These are phyloP conservation scores for Enoplosus armatus DNA, from an alignment of 2,797 vertebrate genomes.

Conservation along the genomic window DNA sequence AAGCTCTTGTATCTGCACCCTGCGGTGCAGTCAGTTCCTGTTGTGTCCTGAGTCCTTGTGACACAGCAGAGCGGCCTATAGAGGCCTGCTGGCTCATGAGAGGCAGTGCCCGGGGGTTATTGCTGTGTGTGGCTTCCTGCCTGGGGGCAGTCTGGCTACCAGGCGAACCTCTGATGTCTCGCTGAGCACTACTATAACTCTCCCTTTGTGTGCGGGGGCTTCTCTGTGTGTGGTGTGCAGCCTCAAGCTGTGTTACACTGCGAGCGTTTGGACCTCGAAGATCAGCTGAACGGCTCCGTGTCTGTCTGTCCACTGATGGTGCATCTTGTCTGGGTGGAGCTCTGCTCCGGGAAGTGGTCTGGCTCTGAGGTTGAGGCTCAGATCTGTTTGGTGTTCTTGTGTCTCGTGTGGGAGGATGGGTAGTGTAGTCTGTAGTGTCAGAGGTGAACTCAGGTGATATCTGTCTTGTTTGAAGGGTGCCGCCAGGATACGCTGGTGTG, in stretches of 20 bases:
- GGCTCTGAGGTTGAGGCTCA: slow-evolving; percentile 28
- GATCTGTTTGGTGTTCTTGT: slow-evolving; percentile 35
- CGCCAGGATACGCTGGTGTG: slow-evolving; percentile 82
- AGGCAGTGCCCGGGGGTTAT: slow-evolving; percentile 66
- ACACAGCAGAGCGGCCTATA: slow-evolving; percentile 37
- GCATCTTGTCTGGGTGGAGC: slow-evolving; percentile 40
- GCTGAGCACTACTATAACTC: slow-evolving; percentile 55
- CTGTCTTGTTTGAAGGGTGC: slow-evolving; percentile 19
- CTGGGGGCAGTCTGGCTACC: slow-evolving; percentile 60
- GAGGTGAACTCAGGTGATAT: slow-evolving; percentile 37
- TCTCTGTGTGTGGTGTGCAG: slow-evolving; percentile 45
- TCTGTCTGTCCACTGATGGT: slow-evolving; percentile 20
- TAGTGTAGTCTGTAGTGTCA: slow-evolving; percentile 63
- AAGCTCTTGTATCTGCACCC: slow-evolving; percentile 64
- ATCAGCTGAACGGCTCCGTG: slow-evolving; percentile 50
- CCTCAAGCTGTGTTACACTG: slow-evolving; percentile 48
- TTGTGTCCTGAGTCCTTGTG: slow-evolving; percentile 54
- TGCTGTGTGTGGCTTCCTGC: slow-evolving; percentile 66
- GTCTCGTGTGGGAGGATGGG: slow-evolving; percentile 35
- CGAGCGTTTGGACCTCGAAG: slow-evolving; percentile 18
- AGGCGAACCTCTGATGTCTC: slow-evolving; percentile 54
- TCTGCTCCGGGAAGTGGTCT: slow-evolving; percentile 20
- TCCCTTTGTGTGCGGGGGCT: slow-evolving; percentile 58
- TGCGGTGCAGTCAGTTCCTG: slow-evolving; percentile 40
- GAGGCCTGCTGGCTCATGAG: slow-evolving; percentile 60